Evolutionary conservation across 1,140 invertebrate species (phyloP), one percentile per base, ranked within the genome.

Genomic region (Leptoteleia sp.): DNA sequence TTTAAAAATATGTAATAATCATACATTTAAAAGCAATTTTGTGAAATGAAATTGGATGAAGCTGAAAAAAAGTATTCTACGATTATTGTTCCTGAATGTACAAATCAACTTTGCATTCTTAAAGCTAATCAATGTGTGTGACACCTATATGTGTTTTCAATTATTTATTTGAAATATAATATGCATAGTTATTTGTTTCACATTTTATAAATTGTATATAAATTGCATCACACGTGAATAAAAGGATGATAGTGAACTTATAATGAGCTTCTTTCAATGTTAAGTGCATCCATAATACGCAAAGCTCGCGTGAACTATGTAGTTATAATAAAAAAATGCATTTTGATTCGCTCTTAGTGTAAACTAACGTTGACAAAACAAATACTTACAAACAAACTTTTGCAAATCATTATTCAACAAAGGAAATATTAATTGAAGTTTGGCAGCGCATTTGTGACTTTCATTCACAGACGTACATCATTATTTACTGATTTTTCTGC

Each of bases 311-410:
- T 47, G 1, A 47, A 47, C 1, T 40, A n/a, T n/a, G 25, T 19
- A 42, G 45, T 35, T 2, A 67, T 8, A 47, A 25, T 45, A 62
- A 57, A 70, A 70, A 70, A n/a, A n/a, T 70, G 65, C 65, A 59
- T 6, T 38, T 57, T 57, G 42, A 70, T 70, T 57, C 35, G 42
- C 40, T 47, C 16, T 52, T 52, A 65, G 5, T 19, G 15, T 42
- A 1, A 27, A n/a, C 22, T 48, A 55, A 35, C 37, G 47, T 47
- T 15, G 16, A 37, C 17, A 27, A 55, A 68, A 68, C 55, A 67
- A 67, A 65, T 65, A 67, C 16, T 67, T 67, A 67, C 3, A 29
- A 52, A 67, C 11, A n/a, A n/a, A n/a, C n/a, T 7, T 55, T 19
- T 27, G 35, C 25, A 35, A 27, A 37, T 45, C 19, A 16, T 17